Evolutionary conservation across 2,113 vertebrate genomes (phyloP), one percentile per base, ranked within the genome.

Genomic region (Brienomyrus brachyistius): DNA sequence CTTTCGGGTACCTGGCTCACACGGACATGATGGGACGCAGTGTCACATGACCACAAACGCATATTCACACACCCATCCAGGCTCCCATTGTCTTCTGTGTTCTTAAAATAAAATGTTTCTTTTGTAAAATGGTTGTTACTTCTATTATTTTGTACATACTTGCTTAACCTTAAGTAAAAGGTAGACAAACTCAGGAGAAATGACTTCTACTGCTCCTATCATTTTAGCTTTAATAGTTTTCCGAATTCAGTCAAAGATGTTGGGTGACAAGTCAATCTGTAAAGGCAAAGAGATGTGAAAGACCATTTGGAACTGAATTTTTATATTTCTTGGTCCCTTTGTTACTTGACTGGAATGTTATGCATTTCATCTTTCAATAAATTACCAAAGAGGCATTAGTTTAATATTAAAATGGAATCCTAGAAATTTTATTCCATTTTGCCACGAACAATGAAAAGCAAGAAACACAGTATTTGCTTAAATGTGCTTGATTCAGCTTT

Each of bases 31-130:
- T 48, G 1, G 45, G 82, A 83, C 19, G 4, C 21, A 43, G 40
- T 48, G 3, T n/a, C 82, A 45, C 23, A n/a, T 84, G 43, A 84
- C 45, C 23, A 84, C 10, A 54, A 54, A 54, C 7, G 1, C 47
- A 47, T 50, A 43, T 27, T 47, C 47, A 86, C 83, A 4, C 83
- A 51, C 23, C 50, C 19, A 51, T 54, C 85, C 50, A 3, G 47
- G 17, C 35, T 59, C 54, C 45, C 89, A 82, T 86, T 56, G 87
- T 93, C 91, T 86, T 91, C 91, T 93, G 91, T 74, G 90, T 92
- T 91, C 91, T 92, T 92, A 89, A 92, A 92, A 91, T 92, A 92
- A 92, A 93, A 93, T 93, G 91, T 93, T 91, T 93, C 83, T 92
- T 85, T 45, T 89, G 91, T 94, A 40, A 52, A 52, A 90, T 94